A percentile compares a stretch with the other conserved stretches of the same genome.
Conservation (phyloP, 2,797 vertebrate species). For the Chiroxiphia lanceolata region DNA sequence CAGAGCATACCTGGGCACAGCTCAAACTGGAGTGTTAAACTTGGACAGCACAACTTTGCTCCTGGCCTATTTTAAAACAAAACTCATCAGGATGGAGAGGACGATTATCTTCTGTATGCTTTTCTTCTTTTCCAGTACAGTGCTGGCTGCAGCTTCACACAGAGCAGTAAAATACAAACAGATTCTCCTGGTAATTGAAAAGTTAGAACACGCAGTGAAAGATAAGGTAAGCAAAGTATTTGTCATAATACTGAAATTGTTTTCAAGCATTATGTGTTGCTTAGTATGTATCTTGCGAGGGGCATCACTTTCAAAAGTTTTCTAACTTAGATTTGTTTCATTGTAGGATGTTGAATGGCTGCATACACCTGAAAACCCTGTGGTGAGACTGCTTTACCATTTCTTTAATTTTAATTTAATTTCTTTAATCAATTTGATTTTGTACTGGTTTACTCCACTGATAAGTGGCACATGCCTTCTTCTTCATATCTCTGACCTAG, state of each 20-base stretch:
- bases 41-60: slow-evolving; percentile 42
- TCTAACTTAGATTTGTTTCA: slow-evolving; percentile 63
- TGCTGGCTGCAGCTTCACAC: not conserved
- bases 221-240: slow-evolving; percentile 70
- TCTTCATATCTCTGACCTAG: not conserved
- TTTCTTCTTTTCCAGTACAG: slow-evolving; percentile 67
- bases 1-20: slow-evolving; percentile 71
- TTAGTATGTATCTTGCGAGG: not conserved
- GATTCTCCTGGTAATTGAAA: slow-evolving; percentile 38
- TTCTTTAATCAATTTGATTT: not conserved
- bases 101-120: slow-evolving; percentile 75
- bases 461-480: not conserved
- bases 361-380: slow-evolving; percentile 66
- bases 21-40: slow-evolving; percentile 51
- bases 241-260: not conserved
- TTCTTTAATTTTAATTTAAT: not conserved
- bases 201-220: slow-evolving; percentile 55
- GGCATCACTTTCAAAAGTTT: slow-evolving; percentile 7
- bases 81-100: slow-evolving; percentile 77
- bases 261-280: not conserved
- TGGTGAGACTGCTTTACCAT: slow-evolving; percentile 71
- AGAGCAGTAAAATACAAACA: slow-evolving; percentile 23
- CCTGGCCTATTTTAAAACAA: slow-evolving; percentile 27
- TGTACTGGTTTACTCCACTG: not conserved
- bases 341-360: slow-evolving; percentile 69